Percentiles rank a stretch among this genome's conserved stretches.
Evolutionary conservation across 2,888 invertebrate species (phyloP).

Genomic region (Eudasyphora cyanicolor): DNA sequence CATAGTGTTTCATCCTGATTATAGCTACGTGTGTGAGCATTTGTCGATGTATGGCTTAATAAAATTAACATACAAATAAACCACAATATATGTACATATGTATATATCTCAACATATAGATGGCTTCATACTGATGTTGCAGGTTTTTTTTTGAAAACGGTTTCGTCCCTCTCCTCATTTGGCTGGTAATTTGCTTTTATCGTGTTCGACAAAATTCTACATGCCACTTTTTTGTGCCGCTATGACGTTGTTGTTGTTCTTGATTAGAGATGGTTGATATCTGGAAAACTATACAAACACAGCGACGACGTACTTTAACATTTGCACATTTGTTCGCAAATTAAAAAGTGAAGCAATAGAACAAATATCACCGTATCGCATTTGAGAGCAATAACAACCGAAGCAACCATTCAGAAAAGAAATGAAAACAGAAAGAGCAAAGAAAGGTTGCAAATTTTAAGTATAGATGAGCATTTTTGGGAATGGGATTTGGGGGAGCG

Average conservation of each 20-base stretch:
- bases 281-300: constrained; percentile 29
- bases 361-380: not conserved
- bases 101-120: constrained; percentile 26
- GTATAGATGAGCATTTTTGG: not conserved
- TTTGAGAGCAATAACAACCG: not conserved
- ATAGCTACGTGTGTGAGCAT: not conserved
- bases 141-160: constrained; percentile 66
- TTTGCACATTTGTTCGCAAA: constrained; percentile 13
- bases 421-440: too few relatives aligned
- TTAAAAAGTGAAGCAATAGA: constrained; percentile 11
- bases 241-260: constrained; percentile 29
- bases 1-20: not conserved
- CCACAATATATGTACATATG: not conserved
- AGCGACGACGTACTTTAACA: not conserved
- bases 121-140: not conserved
- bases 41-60: not conserved
- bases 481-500: too few relatives aligned
- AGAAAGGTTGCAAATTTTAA: not conserved
- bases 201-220: constrained; percentile 62
- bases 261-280: constrained; percentile 65
- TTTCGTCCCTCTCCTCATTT: constrained; percentile 67
- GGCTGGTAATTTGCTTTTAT: constrained; percentile 59
- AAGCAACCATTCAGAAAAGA: too few relatives aligned
- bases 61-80: constrained; percentile 39
- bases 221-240: constrained; percentile 52